Percentiles rank a stretch among this genome's conserved stretches.
Conservation (phyloP, 53 echinoderm and acorn worm species). For the Arbacia lixula region DNA sequence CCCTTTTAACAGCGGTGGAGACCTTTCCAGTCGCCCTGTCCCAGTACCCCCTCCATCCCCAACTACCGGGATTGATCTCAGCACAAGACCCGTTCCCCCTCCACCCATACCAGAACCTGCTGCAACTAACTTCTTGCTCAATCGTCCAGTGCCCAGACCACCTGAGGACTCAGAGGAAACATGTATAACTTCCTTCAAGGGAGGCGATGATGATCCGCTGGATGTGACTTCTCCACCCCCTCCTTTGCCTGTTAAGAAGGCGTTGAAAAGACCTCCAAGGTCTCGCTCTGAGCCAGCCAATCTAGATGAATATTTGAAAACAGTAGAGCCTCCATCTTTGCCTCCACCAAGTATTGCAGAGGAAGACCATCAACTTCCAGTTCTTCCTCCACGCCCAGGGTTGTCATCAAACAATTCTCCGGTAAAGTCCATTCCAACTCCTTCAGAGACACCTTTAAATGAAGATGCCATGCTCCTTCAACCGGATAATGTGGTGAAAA, state of each 20-base stretch:
- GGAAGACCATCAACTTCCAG: constrained; percentile 13
- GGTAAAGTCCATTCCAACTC: not conserved
- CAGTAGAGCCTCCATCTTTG: constrained; percentile 25
- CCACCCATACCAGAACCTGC: not conserved
- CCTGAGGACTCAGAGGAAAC: not conserved
- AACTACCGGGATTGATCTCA: constrained; percentile 8
- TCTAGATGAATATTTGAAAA: constrained; percentile 1
- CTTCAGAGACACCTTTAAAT: not conserved
- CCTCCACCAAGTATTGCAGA: constrained; percentile 7
- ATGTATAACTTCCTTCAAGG: not conserved
- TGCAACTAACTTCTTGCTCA: constrained; percentile 7
- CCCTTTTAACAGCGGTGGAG: constrained; percentile 19
- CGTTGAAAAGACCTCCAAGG: not conserved
- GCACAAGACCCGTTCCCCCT: constrained; percentile 31
- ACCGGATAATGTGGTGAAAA: too few relatives aligned
- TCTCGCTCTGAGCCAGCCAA: constrained; percentile 12
- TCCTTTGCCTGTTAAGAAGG: not conserved
- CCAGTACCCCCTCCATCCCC: not conserved
- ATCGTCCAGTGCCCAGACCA: constrained; percentile 38
- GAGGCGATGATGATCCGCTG: not conserved
- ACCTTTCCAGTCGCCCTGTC: not conserved
- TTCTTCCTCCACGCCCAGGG: constrained; percentile 13
- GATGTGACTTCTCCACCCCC: constrained; percentile 9
- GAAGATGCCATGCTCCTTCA: not conserved
- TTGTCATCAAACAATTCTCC: too few relatives aligned